Conservation (phyloP, 2,113 vertebrate genomes). For the Shinisaurus crocodilurus region DNA sequence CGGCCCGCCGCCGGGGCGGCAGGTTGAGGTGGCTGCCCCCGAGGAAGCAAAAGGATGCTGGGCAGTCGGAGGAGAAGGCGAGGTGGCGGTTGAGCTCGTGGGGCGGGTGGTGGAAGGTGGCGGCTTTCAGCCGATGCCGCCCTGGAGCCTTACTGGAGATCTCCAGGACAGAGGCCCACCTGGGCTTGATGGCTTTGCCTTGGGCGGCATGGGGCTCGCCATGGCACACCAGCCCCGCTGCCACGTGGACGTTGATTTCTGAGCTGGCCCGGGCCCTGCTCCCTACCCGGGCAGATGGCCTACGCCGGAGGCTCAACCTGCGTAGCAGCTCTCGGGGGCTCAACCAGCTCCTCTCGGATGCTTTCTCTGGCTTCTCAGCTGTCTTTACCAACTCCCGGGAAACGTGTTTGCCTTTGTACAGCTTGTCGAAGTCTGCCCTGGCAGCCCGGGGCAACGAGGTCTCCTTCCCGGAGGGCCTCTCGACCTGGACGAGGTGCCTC, state of each 20-base stretch:
- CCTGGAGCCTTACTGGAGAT: constrained; percentile 49
- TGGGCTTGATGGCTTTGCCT: constrained; percentile 56
- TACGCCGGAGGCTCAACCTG: constrained; percentile 20
- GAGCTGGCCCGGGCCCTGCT: constrained; percentile 74
- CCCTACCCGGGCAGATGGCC: constrained; percentile 56
- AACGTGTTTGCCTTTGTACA: constrained; percentile 82
- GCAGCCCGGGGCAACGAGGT: constrained; percentile 61
- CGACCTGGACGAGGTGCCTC: not conserved
- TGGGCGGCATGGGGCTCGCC: not conserved
- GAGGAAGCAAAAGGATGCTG: constrained; percentile 81
- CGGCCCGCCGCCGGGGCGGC: not conserved
- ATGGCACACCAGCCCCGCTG: constrained; percentile 52
- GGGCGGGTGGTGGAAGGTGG: not conserved
- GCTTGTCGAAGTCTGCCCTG: constrained; percentile 69
- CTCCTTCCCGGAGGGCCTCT: constrained; percentile 66
- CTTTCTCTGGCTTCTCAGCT: constrained; percentile 34
- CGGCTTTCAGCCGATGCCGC: constrained; percentile 35
- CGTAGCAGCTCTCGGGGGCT: constrained; percentile 25
- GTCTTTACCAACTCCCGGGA: constrained; percentile 81
- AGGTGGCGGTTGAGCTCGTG: not conserved
- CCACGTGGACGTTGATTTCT: constrained; percentile 69
- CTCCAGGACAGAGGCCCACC: constrained; percentile 83
- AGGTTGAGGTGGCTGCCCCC: constrained; percentile 72
- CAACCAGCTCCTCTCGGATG: not conserved
- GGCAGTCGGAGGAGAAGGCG: constrained; percentile 77